Conservation (phyloP, 2,797 vertebrate species). For the Syngnathus acus region DNA sequence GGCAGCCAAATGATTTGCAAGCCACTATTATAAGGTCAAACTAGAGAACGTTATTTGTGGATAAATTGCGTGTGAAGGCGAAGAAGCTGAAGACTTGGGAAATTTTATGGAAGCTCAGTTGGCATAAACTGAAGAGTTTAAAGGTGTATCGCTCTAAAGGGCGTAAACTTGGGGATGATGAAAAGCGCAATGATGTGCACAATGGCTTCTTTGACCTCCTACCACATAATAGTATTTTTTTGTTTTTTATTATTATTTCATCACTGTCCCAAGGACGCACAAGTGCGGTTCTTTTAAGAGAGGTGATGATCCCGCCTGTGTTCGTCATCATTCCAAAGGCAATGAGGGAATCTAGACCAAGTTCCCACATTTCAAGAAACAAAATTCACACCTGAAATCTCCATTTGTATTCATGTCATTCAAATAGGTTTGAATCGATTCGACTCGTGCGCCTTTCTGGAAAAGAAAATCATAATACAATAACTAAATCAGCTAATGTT, state of each 20-base stretch:
- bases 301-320: neutral
- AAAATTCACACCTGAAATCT: no score
- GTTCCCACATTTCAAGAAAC: neutral
- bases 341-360: neutral
- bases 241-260: neutral
- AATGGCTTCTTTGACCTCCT: neutral
- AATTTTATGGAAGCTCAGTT: no score
- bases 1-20: neutral
- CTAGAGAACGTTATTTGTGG: no score
- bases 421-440: no score
- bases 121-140: no score
- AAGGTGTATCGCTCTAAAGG: neutral
- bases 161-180: neutral
- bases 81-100: no score
- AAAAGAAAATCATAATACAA: neutral
- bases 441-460: no score
- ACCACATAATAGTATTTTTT: neutral
- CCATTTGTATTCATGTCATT: no score
- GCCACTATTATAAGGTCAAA: conserved; percentile 4
- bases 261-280: neutral
- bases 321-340: neutral
- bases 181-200: neutral
- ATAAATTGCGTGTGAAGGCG: no score
- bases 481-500: no score
- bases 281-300: neutral